Percentiles rank a stretch among this genome's conserved stretches.
Conservation (phyloP, 2,888 invertebrate genomes). For the Cerastis leucographa region DNA sequence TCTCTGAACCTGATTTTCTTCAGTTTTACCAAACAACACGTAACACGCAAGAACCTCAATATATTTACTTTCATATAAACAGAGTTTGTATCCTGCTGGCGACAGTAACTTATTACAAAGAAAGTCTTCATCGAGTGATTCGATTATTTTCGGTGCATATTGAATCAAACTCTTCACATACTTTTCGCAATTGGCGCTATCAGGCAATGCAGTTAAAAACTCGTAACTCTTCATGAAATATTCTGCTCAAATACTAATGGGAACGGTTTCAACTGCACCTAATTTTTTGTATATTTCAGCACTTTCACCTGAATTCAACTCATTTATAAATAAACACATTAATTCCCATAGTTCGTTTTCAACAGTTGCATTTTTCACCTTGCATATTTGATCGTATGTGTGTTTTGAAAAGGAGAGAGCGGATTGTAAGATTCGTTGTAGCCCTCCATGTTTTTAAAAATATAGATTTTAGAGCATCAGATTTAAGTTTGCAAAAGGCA, state of each 20-base stretch:
- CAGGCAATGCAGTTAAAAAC: constrained; percentile 70
- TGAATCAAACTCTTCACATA: constrained; percentile 60
- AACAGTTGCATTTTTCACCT: constrained; percentile 69
- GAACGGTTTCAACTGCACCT: constrained; percentile 65
- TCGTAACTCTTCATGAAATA: constrained; percentile 72
- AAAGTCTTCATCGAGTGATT: constrained; percentile 24
- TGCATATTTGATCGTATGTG: constrained; percentile 71
- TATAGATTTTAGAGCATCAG: constrained; percentile 72
- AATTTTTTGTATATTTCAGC: constrained; percentile 72
- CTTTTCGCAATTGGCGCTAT: constrained; percentile 63
- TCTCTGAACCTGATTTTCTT: constrained; percentile 31
- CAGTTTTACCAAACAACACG: constrained; percentile 21
- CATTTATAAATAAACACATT: constrained; percentile 74
- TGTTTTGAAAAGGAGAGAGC: constrained; percentile 73
- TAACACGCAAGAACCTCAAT: constrained; percentile 26
- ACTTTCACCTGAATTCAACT: constrained; percentile 72
- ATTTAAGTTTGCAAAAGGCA: constrained; percentile 71
- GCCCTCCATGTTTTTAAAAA: constrained; percentile 73
- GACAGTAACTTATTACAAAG: constrained; percentile 17
- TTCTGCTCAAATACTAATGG: constrained; percentile 44
- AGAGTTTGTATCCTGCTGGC: constrained; percentile 12
- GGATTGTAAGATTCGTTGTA: constrained; percentile 76
- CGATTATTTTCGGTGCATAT: constrained; percentile 35
- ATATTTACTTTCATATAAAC: constrained; percentile 13
- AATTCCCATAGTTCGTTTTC: constrained; percentile 73